Evolutionary conservation across 1,140 invertebrate genomes (phyloP).

Genomic region (Apis laboriosa): DNA sequence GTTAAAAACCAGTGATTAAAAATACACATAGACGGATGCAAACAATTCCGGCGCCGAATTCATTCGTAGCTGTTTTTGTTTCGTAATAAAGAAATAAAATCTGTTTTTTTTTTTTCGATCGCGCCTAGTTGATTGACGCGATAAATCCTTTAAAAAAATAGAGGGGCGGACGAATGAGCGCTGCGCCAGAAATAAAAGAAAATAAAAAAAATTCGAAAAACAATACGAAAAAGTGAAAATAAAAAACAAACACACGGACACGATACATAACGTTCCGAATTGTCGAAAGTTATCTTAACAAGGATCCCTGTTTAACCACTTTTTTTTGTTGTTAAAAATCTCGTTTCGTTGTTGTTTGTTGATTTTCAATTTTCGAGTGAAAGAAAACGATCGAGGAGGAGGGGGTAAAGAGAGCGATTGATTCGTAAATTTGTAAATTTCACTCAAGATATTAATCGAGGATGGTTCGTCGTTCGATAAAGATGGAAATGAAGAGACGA

Average conservation of each 20-base stretch:
- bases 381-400: too few relatives aligned
- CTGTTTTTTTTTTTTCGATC: not conserved
- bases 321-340: too few relatives aligned
- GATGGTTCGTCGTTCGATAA: not conserved
- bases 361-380: too few relatives aligned
- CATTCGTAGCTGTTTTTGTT: not conserved
- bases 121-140: not conserved
- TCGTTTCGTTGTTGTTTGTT: too few relatives aligned
- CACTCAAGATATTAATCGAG: too few relatives aligned
- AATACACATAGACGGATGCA: not conserved
- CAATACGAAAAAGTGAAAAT: not conserved
- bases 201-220: too few relatives aligned
- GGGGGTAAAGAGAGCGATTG: too few relatives aligned
- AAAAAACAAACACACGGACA: not conserved
- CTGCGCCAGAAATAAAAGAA: not conserved
- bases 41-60: not conserved
- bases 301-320: too few relatives aligned
- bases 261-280: too few relatives aligned
- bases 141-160: not conserved
- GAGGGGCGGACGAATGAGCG: not conserved
- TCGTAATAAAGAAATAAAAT: not conserved
- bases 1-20: conserved; percentile 6
- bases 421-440: too few relatives aligned
- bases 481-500: conserved; percentile 4
- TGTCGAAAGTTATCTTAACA: too few relatives aligned